Evolutionary conservation across 2,888 invertebrate genomes (phyloP), one percentile per base, ranked within the genome.

Genomic region (Tricholauxania praeusta): DNA sequence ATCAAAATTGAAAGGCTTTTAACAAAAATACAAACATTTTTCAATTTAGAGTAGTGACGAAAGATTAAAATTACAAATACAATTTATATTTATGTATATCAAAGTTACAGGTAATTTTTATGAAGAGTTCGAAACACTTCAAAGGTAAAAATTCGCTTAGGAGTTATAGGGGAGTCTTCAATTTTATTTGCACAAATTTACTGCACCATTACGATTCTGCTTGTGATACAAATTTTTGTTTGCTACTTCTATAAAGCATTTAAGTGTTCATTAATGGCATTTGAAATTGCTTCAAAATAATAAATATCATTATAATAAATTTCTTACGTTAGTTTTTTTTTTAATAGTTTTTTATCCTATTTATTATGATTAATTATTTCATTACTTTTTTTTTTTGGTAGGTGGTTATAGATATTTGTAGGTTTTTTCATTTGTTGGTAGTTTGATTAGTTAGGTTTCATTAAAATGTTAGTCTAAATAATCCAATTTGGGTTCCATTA

Each of bases 361-460:
- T 49, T 68, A 57, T 19, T 22, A 59, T 8, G 57, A n/a, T 68
- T 68, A 57, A 22, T 22, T 39, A 39, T 39, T 68, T 14, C 22
- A 17, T 63, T 39, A 22, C 49, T 59, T 59, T 67, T 8, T 49
- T 47, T 68, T 57, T 68, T 68, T 68, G 68, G 68, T 68, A 68
- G 68, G 68, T 59, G 59, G 57, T 57, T 68, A 47, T 55, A 53
- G 10, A n/a, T 32, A 19, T 19, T 64, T 51, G 64, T 52, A 22
- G 32, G 17, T 55, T 57, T 19, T 22, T 49, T 12, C 8, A 39
- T 52, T 53, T 66, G 12, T 39, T 53, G 39, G 53, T 66, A 57
- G 14, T 32, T 67, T 55, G 55, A 12, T 67, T 57, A 57, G 47
- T 55, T 57, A 48, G 12, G 48, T 67, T 55, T 57, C 39, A 39